A percentile compares a stretch with the other conserved stretches of the same genome.
Evolutionary conservation across 2,888 invertebrate genomes (phyloP).

Genomic region (Ornithoptera alexandrae): DNA sequence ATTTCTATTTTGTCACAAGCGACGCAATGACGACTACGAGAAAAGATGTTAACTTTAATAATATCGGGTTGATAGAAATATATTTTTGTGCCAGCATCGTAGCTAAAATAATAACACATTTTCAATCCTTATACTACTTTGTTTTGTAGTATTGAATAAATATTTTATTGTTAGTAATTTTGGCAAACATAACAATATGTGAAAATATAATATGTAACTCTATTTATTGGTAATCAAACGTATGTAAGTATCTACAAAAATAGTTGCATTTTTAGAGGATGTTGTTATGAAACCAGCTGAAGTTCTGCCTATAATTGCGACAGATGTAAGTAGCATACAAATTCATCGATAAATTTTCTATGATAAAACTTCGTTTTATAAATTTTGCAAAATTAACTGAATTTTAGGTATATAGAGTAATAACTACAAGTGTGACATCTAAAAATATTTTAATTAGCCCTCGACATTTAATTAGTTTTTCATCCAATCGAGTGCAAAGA

Average conservation of each 20-base stretch:
- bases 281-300: slow-evolving; percentile 56
- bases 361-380: slow-evolving; percentile 52
- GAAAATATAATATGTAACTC: slow-evolving; percentile 71
- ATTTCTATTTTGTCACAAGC: slow-evolving; percentile 49
- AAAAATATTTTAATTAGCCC: slow-evolving; percentile 66
- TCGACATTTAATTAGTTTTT: slow-evolving; percentile 60
- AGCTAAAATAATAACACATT: slow-evolving; percentile 20
- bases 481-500: slow-evolving; percentile 59
- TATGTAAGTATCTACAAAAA: slow-evolving; percentile 78
- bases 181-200: slow-evolving; percentile 71
- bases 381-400: slow-evolving; percentile 49
- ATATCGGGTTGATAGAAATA: slow-evolving; percentile 19
- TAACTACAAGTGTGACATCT: slow-evolving; percentile 70
- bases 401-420: slow-evolving; percentile 43
- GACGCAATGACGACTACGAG: slow-evolving; percentile 27
- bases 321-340: slow-evolving; percentile 39
- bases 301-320: slow-evolving; percentile 44
- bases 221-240: slow-evolving; percentile 76
- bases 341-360: slow-evolving; percentile 51
- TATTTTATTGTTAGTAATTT: slow-evolving; percentile 53
- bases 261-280: slow-evolving; percentile 73
- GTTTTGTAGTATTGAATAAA: slow-evolving; percentile 60
- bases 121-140: slow-evolving; percentile 38
- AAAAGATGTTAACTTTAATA: slow-evolving; percentile 17
- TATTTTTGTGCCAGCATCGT: slow-evolving; percentile 10